Evolutionary conservation across 1,140 invertebrate species (phyloP).

Genomic region (Saccostrea cuccullata): DNA sequence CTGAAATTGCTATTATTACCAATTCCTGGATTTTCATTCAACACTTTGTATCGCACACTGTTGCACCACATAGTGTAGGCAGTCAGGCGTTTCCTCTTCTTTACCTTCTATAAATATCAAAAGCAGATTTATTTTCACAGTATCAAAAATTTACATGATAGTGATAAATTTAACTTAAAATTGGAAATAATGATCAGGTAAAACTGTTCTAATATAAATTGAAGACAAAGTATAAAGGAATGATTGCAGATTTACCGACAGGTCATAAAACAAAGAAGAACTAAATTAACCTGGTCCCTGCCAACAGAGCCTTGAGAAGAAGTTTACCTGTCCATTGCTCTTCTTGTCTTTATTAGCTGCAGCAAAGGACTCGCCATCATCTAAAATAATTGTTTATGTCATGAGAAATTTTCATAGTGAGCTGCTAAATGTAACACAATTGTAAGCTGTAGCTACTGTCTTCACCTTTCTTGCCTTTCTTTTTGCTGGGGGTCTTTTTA

Average conservation of each 20-base stretch:
- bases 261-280: too few species aligned
- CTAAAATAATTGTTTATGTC: background rate
- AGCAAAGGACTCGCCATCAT: background rate
- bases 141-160: too few species aligned
- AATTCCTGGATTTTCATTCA: slow-evolving; percentile 49
- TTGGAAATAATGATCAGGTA: too few species aligned
- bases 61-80: slow-evolving; percentile 59
- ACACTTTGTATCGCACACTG: slow-evolving; percentile 52
- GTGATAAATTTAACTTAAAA: too few species aligned
- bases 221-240: too few species aligned
- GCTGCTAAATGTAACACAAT: background rate
- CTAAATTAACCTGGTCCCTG: too few species aligned
- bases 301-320: background rate
- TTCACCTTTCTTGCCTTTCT: slow-evolving; percentile 13
- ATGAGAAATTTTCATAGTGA: background rate
- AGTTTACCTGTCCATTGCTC: background rate
- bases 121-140: background rate
- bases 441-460: too few species aligned
- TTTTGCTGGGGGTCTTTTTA: background rate
- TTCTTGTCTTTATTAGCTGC: background rate
- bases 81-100: slow-evolving; percentile 54
- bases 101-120: slow-evolving; percentile 45
- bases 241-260: too few species aligned
- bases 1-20: slow-evolving; percentile 23
- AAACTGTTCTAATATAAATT: too few species aligned